These are phyloP conservation scores for Pseudomyrmex cubaensis DNA, from an alignment of 1,140 invertebrate species.

Conservation along the genomic window DNA sequence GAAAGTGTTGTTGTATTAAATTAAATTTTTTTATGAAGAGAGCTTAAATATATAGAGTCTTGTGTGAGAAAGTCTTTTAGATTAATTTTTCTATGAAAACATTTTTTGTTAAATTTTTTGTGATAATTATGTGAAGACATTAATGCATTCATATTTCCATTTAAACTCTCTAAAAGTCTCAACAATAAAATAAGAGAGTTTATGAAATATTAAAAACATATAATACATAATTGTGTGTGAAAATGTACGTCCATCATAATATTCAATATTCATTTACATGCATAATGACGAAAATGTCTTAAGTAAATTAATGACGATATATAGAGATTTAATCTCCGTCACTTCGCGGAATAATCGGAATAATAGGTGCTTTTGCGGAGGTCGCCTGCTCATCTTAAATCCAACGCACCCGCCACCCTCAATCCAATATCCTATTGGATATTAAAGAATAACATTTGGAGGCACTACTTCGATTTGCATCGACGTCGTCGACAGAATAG, in stretches of 20 bases:
- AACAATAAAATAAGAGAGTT: no score
- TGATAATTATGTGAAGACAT: no score
- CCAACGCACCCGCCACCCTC: neutral
- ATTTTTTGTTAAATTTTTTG: neutral
- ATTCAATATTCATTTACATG: neutral
- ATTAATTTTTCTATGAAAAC: neutral
- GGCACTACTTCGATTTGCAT: slow-evolving; percentile 64
- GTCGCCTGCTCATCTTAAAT: slow-evolving; percentile 60
- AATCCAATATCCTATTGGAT: slow-evolving; percentile 71
- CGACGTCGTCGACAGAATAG: neutral
- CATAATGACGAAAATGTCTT: slow-evolving; percentile 74
- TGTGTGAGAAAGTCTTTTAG: no score
- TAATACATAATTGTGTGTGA: no score
- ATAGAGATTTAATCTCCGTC: slow-evolving; percentile 76
- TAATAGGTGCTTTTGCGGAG: slow-evolving; percentile 4
- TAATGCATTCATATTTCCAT: no score
- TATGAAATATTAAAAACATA: no score
- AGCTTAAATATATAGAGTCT: no score
- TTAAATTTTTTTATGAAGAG: slow-evolving; percentile 13
- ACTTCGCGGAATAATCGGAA: slow-evolving; percentile 60
- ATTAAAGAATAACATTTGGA: slow-evolving; percentile 76
- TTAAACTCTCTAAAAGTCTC: no score
- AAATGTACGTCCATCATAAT: no score
- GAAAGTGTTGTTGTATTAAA: neutral
- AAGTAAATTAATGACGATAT: slow-evolving; percentile 75